phyloP scores from a whole-genome alignment of 2,888 invertebrate species.

The Trichacis sp. region DNA sequence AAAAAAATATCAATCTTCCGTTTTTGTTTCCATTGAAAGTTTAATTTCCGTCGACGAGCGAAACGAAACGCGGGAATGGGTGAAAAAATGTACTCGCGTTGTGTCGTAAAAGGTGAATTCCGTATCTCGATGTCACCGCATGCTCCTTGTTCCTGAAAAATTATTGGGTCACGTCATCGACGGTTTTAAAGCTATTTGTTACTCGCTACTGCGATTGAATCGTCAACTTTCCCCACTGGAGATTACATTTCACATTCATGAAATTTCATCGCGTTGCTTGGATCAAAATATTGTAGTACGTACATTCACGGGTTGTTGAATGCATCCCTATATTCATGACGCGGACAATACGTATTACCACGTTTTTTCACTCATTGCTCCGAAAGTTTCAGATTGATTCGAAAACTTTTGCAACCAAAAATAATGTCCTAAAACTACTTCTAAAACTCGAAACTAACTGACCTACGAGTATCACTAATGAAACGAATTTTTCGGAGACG shows the following conservation, averaged over 20 bases:
- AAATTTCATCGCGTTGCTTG: conserved; percentile 56
- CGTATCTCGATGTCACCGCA: conserved; percentile 7
- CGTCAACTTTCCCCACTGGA: conserved; percentile 20
- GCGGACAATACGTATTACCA: no score
- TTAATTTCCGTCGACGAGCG: neutral
- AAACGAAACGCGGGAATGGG: neutral
- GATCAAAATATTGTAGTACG: conserved; percentile 56
- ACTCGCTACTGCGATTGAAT: conserved; percentile 32
- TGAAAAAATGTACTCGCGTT: conserved; percentile 6
- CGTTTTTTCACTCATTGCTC: no score
- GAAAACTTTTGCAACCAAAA: no score
- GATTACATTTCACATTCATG: conserved; percentile 64
- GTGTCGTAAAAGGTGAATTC: neutral
- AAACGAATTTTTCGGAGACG: no score
- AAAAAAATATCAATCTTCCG: no score
- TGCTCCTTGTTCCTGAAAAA: conserved; percentile 31
- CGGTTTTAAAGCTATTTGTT: conserved; percentile 33
- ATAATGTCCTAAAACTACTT: no score
- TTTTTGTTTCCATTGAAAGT: no score
- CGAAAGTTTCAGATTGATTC: no score
- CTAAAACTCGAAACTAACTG: no score
- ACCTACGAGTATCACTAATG: no score
- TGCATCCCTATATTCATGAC: neutral
- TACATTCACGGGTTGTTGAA: conserved; percentile 1
- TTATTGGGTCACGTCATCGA: conserved; percentile 31